Evolutionary conservation across 2,797 vertebrate species (phyloP).

Genomic region (Tarsius wallacei): DNA sequence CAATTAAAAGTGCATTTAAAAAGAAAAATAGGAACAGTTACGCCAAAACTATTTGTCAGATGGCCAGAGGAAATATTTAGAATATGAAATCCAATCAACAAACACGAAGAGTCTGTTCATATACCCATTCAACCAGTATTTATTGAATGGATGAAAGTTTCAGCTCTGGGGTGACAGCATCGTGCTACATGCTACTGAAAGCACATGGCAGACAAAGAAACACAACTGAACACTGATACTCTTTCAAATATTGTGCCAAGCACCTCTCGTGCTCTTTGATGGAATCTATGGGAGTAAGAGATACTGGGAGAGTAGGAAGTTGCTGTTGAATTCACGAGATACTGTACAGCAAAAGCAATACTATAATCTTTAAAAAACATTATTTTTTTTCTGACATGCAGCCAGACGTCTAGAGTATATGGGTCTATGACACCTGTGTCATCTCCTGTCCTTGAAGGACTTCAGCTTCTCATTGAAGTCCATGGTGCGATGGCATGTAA

Average conservation of each 20-base stretch:
- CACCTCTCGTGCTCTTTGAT: neutral
- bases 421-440: neutral
- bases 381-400: neutral
- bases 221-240: neutral
- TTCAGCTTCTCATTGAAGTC: neutral
- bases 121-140: neutral
- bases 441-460: neutral
- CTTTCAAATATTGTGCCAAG: neutral
- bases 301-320: rapidly evolving
- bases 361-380: neutral
- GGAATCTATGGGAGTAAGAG: neutral
- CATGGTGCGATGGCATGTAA: neutral
- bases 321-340: neutral
- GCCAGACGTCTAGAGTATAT: neutral
- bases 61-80: neutral
- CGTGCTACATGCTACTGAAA: neutral
- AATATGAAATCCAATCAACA: neutral
- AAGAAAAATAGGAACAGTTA: neutral
- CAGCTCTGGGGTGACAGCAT: neutral
- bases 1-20: neutral
- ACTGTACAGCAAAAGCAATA: neutral
- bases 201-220: neutral
- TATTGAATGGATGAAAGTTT: neutral
- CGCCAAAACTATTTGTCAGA: neutral
- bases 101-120: neutral